Base-by-base conservation (phyloP, 2,113 vertebrate genomes). In the Rattus rattus region DNA sequence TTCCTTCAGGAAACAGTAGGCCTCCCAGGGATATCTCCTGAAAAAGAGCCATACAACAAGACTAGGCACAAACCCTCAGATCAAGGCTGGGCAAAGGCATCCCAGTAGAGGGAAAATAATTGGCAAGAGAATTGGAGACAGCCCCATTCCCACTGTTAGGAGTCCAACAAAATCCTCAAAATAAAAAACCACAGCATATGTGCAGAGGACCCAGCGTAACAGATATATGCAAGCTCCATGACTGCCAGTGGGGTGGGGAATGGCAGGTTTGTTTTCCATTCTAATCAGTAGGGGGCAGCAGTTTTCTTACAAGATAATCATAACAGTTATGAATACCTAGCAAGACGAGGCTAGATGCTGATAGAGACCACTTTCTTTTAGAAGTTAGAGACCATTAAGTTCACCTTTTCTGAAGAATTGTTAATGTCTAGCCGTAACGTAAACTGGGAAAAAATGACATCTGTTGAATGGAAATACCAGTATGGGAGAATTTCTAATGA, bases 251-350 rank as follows among this genome's bases (percentile, higher is more conserved):
- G 19, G 7, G 10, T 75, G 17, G n/a, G 39, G 76, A 63, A 17
- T 54, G 49, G 61, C 43, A 73, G 47, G 54, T 96, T 86, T 93
- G 1, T 0, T 97, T 97, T 97, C 97, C 94, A 56, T 98, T 98
- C 96, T 96, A 89, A 97, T 96, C 98, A 98, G 97, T 96, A 98
- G 97, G 96, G 98, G 98, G 98, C 97, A 98, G 97, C 95, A 98
- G 96, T 98, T 98, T 98, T 98, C 97, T 96, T 98, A 96, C 79
- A 77, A 89, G 14, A 90, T 96, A 63, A 91, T 49, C 43, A 91
- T 96, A 97, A 96, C 88, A 30, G 52, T 88, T 91, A 70, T 81
- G 52, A 72, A 36, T 90, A 33, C 67, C 63, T 90, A 65, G 43
- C 30, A 76, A 90, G 52, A 77, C 36, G 84, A 73, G 73, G 80